These are phyloP conservation scores for Felis chaus DNA, from an alignment of 2,113 vertebrate species.

Conservation along the genomic window DNA sequence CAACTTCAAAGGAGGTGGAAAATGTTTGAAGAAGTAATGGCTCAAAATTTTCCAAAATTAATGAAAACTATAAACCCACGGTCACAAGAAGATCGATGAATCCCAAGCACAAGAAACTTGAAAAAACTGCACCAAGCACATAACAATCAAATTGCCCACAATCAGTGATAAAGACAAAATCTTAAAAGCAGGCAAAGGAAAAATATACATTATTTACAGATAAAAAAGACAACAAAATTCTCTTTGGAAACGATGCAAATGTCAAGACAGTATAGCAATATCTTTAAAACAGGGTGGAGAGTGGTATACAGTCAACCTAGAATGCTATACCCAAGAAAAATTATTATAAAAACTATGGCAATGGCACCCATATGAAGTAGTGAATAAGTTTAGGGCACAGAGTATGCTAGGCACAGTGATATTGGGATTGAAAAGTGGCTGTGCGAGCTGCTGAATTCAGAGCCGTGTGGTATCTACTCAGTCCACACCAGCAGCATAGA, in stretches of 20 bases:
- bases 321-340: background rate
- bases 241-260: background rate
- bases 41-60: background rate
- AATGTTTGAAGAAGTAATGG: background rate
- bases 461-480: background rate
- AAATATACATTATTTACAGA: background rate
- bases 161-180: background rate
- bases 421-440: background rate
- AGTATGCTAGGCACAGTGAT: background rate
- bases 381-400: background rate
- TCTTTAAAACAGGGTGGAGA: background rate
- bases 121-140: background rate
- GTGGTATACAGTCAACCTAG: background rate
- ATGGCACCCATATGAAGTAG: background rate
- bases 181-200: background rate
- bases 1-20: background rate
- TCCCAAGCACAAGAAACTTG: background rate
- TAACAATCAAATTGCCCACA: background rate
- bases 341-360: background rate
- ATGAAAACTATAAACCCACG: background rate
- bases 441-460: background rate
- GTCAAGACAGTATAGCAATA: background rate
- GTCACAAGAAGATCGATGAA: slow-evolving; percentile 1
- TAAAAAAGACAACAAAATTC: background rate
- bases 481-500: background rate